Percentiles rank a stretch among this genome's conserved stretches.
Conservation (phyloP, 2,113 vertebrate species). For the Apteryx mantelli region DNA sequence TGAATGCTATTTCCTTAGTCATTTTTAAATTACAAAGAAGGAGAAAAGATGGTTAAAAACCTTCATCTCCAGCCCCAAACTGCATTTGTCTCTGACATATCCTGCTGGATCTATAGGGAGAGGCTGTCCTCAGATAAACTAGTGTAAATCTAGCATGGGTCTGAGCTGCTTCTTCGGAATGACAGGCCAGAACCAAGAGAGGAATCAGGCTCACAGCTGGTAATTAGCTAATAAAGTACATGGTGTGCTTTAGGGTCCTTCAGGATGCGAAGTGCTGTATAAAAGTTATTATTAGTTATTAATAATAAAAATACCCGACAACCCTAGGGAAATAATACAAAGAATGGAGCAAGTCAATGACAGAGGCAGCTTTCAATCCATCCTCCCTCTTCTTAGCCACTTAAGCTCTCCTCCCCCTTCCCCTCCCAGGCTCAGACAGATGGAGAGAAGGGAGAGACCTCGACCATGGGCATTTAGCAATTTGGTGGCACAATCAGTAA, state of each 20-base stretch:
- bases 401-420: background rate
- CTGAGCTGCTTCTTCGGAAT: constrained; percentile 30
- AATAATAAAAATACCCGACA: constrained; percentile 60
- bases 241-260: constrained; percentile 60
- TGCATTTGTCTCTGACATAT: constrained; percentile 23
- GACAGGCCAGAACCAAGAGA: constrained; percentile 25
- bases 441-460: constrained; percentile 4
- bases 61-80: background rate
- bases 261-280: constrained; percentile 36
- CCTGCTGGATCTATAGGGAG: constrained; percentile 20
- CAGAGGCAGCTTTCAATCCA: constrained; percentile 44
- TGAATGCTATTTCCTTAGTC: constrained; percentile 18
- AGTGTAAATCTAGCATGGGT: constrained; percentile 43
- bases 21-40: constrained; percentile 32
- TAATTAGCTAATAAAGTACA: constrained; percentile 67
- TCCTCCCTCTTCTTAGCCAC: background rate
- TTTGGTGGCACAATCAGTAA: constrained; percentile 16
- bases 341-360: constrained; percentile 48
- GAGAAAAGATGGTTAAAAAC: constrained; percentile 19
- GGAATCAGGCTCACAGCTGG: constrained; percentile 17
- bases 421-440: constrained; percentile 9
- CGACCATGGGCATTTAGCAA: background rate
- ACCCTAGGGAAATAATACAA: constrained; percentile 58
- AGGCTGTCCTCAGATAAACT: constrained; percentile 37
- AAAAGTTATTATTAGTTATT: constrained; percentile 64